Base-by-base conservation (phyloP, 2,113 vertebrate genomes). In the Sebastes schlegelii region DNA sequence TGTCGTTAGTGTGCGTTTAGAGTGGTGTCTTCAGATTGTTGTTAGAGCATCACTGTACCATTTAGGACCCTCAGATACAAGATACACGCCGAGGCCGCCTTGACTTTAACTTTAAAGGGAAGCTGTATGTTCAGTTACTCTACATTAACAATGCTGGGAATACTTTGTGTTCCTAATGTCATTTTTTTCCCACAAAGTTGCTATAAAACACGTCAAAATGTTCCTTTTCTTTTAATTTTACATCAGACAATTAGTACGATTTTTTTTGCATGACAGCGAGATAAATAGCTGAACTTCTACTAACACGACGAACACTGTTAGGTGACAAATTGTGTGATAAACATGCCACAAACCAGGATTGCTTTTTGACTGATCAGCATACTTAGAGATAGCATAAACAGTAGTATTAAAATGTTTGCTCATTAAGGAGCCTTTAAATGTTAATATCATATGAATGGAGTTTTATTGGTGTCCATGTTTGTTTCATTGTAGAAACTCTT, bases 1-100 rank as follows among this genome's bases (percentile, higher is more conserved):
- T 86, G 84, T 94, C 78, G 82, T 90, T 90, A 91, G 88, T 90
- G 89, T 91, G 90, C 72, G 55, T 93, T 90, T 88, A 90, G 82
- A 86, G 84, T 77, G 57, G 68, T 26, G 86, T 91, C 87, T 89
- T 91, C 72, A 86, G 88, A 91, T 81, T 76, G 77, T 90, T 89
- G 90, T 90, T 85, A 77, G 77, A 90, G 87, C 92, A 78, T 69
- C 79, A 16, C 62, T 77, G 88, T 68, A 85, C 86, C 89, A 86
- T 88, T 91, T 82, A 86, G 86, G 84, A 82, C 62, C 63, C 80
- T 83, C 65, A 63, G 23, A 87, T 86, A 69, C 68, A 19, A 79
- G 74, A 85, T 66, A 58, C 73, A 70, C 19, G n/a, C n/a, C 23
- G 11, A 48, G 48, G 64, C 69, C 4, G 69, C 67, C 74, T 54